Evolutionary conservation across 1,140 invertebrate species (phyloP), one percentile per base, ranked within the genome.

Genomic region (Neuroterus valhalla): DNA sequence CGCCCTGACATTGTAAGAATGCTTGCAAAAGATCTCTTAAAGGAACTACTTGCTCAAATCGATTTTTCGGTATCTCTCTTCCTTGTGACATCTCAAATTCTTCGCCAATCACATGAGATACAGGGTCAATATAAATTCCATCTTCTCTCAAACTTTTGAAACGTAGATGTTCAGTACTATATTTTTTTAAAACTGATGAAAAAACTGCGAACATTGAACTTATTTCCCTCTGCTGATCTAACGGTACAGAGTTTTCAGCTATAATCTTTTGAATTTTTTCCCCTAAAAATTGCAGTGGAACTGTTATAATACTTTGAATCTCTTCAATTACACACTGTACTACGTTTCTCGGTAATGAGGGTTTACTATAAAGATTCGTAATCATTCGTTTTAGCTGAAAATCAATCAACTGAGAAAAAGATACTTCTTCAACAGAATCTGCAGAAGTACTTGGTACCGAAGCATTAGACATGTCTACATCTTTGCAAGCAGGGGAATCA

Each of bases 61-160:
- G 19, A 52, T 21, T 52, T n/a, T 52, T 52, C 23, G 1, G 17
- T 19, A 52, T 19, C 23, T 52, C 48, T 52, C 23, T 52, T 3
- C 17, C 17, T 21, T 11, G 6, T 21, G 23, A 21, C 10, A 52
- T 19, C 23, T 52, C 48, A 11, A 52, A 52, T 21, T 52, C 48
- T 52, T 52, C n/a, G 12, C 48, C 19, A 21, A 52, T 52, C 12
- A 19, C 12, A 21, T 52, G n/a, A 52, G 48, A 21, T 21, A 19
- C 23, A 52, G 48, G 48, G 11, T 52, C 48, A 52, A 19, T 48
- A 17, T 48, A n/a, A 48, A 48, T n/a, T 48, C 46, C 46, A 48
- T 5, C 19, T n/a, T 48, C n/a, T 48, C 46, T 48, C 6, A 48
- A n/a, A n/a, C 19, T 48, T 48, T 48, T 48, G 12, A 48, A 48